Evolutionary conservation across 1,140 invertebrate species (phyloP), one percentile per base, ranked within the genome.

Genomic region (Dufourea novaeangliae): DNA sequence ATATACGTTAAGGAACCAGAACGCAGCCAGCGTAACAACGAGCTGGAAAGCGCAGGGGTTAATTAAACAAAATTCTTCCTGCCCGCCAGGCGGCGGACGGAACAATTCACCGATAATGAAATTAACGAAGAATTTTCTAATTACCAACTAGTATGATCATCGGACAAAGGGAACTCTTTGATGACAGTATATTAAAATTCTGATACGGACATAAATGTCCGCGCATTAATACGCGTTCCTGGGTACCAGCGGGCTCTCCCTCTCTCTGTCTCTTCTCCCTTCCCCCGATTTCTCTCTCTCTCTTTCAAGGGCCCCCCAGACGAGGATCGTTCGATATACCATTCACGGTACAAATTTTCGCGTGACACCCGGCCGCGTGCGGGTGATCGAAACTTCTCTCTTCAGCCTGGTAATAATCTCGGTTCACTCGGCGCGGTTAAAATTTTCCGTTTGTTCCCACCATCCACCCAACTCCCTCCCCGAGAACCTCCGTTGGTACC

Each of bases 11-110:
- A n/a, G n/a, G n/a, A n/a, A n/a, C n/a, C n/a, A n/a, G n/a, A n/a
- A n/a, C n/a, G n/a, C n/a, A n/a, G n/a, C n/a, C n/a, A n/a, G n/a
- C n/a, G n/a, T n/a, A n/a, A n/a, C n/a, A n/a, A n/a, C n/a, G 3
- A 41, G n/a, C 37, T 37, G 34, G 37, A 54, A 59, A 34, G 27
- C 59, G 20, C 57, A 20, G 27, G n/a, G 62, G 34, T 37, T 74
- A 74, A 74, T 74, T 74, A 66, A 74, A 74, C 70, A 73, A 73
- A 52, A 72, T 72, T 73, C 46, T 29, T 32, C 6, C 27, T 34
- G 0, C n/a, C n/a, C 37, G 17, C 32, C 11, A 4, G 17, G 46
- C 46, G 46, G 20, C 0, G n/a, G 22, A 34, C 41, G 14, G n/a
- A 69, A 75, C 39, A 32, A 44, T 68, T 57, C 29, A 22, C 37